Conservation (phyloP, 2,797 vertebrate genomes). For the Hylomyscus alleni region DNA sequence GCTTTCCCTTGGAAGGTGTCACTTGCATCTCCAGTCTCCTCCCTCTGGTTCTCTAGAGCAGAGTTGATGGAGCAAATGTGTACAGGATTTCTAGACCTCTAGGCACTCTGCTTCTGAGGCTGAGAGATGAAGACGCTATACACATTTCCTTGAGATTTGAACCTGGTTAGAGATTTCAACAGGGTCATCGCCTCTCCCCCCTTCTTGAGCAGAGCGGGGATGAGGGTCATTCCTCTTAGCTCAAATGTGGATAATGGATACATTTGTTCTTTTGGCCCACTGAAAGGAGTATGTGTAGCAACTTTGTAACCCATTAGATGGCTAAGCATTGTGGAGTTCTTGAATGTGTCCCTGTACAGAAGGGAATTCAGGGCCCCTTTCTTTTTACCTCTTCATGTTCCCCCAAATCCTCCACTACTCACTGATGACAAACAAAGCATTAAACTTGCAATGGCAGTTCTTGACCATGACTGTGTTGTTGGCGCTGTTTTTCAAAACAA, state of each 20-base stretch:
- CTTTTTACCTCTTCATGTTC: not conserved
- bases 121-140: not conserved
- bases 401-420: not conserved
- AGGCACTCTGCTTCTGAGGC: not conserved
- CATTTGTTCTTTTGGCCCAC: slow-evolving; percentile 1
- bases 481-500: not conserved
- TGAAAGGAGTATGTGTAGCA: not conserved
- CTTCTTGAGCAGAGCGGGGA: not conserved
- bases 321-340: not conserved
- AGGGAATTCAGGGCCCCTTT: not conserved
- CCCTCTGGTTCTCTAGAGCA: not conserved
- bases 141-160: not conserved
- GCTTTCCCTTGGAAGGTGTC: not conserved
- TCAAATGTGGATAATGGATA: not conserved
- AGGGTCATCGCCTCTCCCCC: not conserved
- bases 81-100: not conserved
- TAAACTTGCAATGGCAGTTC: not conserved
- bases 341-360: not conserved
- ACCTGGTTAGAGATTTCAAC: not conserved
- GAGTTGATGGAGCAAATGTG: not conserved
- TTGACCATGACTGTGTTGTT: not conserved
- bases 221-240: not conserved
- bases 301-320: not conserved
- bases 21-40: not conserved
- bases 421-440: not conserved